Base-by-base conservation (phyloP, 2,888 invertebrate species). In the Limenitis camilla region DNA sequence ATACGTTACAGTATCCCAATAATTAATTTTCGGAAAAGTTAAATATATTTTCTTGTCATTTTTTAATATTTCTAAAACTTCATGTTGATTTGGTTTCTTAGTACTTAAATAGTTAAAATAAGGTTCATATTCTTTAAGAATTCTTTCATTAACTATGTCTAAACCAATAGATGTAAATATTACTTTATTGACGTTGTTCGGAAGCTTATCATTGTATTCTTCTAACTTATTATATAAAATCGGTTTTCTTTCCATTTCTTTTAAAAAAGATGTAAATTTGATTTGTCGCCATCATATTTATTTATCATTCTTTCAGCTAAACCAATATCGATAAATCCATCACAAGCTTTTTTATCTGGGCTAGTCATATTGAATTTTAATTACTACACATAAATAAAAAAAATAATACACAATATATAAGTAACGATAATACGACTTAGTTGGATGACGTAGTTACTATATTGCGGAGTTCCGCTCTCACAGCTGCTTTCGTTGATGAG, bases 1-100 rank as follows among this genome's bases (percentile, higher is more conserved):
- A 52, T 65, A 63, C 6, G 49, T 46, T 19, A 58, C 52, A 46
- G 57, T 61, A 42, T 65, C 61, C 58, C 39, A 39, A 39, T 39
- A 39, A 6, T 39, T 39, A 5, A 39, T 5, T 11, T 39, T 39
- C 19, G 19, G 11, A 8, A 39, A 39, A 7, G 39, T 11, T 19
- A 39, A 39, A 39, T 55, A 61, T 43, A 30, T 7, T 33, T 8
- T n/a, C n/a, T n/a, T n/a, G n/a, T 19, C 4, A 33, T 43, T 43
- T 19, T 43, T 27, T 43, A 7, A 6, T 43, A 43, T 33, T 19
- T 9, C 33, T 43, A 33, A 33, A 43, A 43, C 43, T 32, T 43
- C 33, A 19, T 33, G 11, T 33, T 43, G 32, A 19, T 4, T 33
- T 6, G 43, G 43, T 33, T 43, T 11, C n/a, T n/a, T n/a, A n/a